Base-by-base conservation (phyloP, 1,140 invertebrate species). In the Aradophagus sp. region DNA sequence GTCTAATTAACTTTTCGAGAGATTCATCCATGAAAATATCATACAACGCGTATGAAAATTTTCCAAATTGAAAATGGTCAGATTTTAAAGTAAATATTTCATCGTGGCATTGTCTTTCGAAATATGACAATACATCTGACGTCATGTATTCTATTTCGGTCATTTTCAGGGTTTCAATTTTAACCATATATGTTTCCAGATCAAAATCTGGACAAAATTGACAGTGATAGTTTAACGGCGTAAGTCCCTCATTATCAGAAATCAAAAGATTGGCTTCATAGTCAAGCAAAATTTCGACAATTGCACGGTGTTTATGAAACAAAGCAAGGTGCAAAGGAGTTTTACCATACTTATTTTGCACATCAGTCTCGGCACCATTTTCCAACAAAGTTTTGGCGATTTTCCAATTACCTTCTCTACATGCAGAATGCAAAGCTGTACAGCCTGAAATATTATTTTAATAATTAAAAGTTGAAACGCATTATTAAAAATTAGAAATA, bases 391-490 rank as follows among this genome's bases (percentile, higher is more conserved):
- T 59, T 67, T 74, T 70, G 5, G 36, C 56, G 7, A 67, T 70
- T 35, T 17, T 66, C 66, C 61, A 73, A n/a, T 65, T 70, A 7
- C 66, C 72, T 48, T 74, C 66, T 38, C 34, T 66, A 12, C 38
- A 14, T 13, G 67, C 61, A 8, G 29, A 56, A 32, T 65, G 66
- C 7, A 74, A 27, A 5, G 71, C 16, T 14, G 59, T 45, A 26
- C n/a, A 45, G 10, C 58, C 67, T 63, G 15, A 0, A 67, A 56
- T 10, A 36, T 26, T 8, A 12, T 35, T 32, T 41, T 41, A 1
- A 35, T 27, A 13, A 26, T 23, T 29, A 4, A 31, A 31, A 11
- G 3, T 10, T 8, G 3, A 31, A 31, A 31, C 29, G n/a, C n/a
- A 23, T 31, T 31, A 31, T 11, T 8, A 6, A 31, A 31, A 31